Conservation (phyloP, 2,797 vertebrate genomes). For the Astyanax mexicanus region DNA sequence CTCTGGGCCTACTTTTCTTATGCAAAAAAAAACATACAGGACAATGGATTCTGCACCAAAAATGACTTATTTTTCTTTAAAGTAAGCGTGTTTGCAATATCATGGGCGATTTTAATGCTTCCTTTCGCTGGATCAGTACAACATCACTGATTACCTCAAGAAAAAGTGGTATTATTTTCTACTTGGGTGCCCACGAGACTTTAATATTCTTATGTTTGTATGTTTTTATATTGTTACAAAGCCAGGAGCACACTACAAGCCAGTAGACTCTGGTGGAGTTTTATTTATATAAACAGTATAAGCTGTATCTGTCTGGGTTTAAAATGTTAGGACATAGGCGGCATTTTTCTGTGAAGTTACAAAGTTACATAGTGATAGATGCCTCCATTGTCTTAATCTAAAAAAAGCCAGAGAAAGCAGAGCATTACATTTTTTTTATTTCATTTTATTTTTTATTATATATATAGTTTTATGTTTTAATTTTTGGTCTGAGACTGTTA, state of each 20-base stretch:
- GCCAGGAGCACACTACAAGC: constrained; percentile 20
- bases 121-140: constrained; percentile 33
- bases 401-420: constrained; percentile 12
- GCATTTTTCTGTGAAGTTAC: neutral
- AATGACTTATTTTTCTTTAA: constrained; percentile 70
- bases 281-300: neutral
- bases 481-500: neutral
- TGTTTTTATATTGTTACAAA: neutral
- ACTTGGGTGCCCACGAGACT: constrained; percentile 18
- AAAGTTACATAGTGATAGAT: no score
- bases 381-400: constrained; percentile 8
- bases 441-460: neutral
- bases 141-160: constrained; percentile 29
- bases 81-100: constrained; percentile 48
- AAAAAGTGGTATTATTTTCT: constrained; percentile 12
- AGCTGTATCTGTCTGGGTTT: no score
- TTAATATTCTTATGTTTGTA: neutral
- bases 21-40: constrained; percentile 69
- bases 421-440: neutral
- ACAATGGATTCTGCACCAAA: constrained; percentile 55
- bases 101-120: constrained; percentile 66
- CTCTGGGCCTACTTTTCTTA: constrained; percentile 69
- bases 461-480: neutral
- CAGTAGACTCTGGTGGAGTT: constrained; percentile 12
- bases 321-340: neutral